phyloP scores from a whole-genome alignment of 2,797 vertebrate species.

The Pterois miles region DNA sequence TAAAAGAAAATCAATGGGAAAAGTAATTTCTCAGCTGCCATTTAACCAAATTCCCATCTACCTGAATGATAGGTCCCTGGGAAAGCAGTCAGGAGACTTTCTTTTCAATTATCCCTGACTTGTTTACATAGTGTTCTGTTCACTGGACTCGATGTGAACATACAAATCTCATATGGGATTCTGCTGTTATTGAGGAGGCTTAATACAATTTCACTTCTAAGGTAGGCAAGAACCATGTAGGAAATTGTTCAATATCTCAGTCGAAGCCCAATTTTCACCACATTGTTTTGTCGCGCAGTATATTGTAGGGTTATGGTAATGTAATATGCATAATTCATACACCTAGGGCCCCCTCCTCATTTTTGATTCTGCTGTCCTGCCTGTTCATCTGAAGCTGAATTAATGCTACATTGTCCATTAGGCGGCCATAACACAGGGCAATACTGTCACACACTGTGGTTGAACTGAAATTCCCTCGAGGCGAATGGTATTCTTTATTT shows the following conservation, averaged over 20 bases:
- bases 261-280: conserved; percentile 89
- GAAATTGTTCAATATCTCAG: conserved; percentile 94
- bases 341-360: conserved; percentile 82
- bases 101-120: conserved; percentile 94
- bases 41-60: conserved; percentile 85
- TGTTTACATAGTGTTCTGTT: conserved; percentile 92
- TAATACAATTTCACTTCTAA: conserved; percentile 94
- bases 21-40: conserved; percentile 92
- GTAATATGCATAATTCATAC: conserved; percentile 96
- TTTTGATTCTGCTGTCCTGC: conserved; percentile 87
- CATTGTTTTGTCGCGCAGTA: conserved; percentile 84
- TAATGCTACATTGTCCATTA: conserved; percentile 89
- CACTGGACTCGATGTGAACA: conserved; percentile 80
- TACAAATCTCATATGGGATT: conserved; percentile 85
- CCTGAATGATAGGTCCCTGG: conserved; percentile 87
- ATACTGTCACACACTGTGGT: conserved; percentile 81
- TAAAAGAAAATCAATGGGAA: conserved; percentile 94
- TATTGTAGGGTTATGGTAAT: conserved; percentile 87
- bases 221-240: conserved; percentile 92
- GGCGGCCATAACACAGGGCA: conserved; percentile 84
- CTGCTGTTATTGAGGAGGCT: conserved; percentile 86
- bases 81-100: conserved; percentile 89
- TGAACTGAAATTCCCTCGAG: conserved; percentile 80
- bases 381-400: conserved; percentile 91
- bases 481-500: conserved; percentile 69